Conservation (phyloP, 30 jellyfish, hydroid and myxozoan genomes). For the Cassiopea andromeda region DNA sequence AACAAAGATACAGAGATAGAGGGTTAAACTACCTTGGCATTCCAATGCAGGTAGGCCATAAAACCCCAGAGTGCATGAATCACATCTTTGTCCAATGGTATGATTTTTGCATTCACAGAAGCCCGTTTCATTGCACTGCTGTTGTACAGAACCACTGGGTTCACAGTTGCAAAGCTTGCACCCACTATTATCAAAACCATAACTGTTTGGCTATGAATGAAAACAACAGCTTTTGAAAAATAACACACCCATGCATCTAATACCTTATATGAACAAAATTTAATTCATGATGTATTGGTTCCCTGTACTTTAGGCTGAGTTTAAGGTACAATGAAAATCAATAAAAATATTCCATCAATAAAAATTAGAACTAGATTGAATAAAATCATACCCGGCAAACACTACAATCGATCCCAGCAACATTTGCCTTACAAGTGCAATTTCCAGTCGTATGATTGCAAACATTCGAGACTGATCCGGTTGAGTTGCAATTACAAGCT, state of each 20-base stretch:
- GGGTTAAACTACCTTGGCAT: conserved; percentile 62
- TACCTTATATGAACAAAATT: too few relatives aligned
- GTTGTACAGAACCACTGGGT: conserved; percentile 62
- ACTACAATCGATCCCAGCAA: conserved; percentile 69
- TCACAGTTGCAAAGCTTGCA: conserved; percentile 77
- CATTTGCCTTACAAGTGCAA: conserved; percentile 71
- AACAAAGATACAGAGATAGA: too few relatives aligned
- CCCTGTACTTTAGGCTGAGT: not conserved
- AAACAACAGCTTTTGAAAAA: not conserved
- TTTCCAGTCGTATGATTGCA: conserved; percentile 80
- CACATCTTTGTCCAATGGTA: conserved; percentile 73
- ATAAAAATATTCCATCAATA: not conserved
- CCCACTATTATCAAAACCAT: conserved; percentile 83
- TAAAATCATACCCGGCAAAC: conserved; percentile 59
- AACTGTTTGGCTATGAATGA: conserved; percentile 49
- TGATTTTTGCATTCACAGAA: conserved; percentile 60
- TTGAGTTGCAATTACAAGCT: conserved; percentile 73
- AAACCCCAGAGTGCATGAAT: conserved; percentile 56
- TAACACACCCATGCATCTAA: not conserved
- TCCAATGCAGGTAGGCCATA: conserved; percentile 73
- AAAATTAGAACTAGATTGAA: not conserved
- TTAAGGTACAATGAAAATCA: not conserved
- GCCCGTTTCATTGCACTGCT: conserved; percentile 83
- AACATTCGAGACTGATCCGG: conserved; percentile 64
- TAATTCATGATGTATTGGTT: too few relatives aligned